phyloP scores from a whole-genome alignment of 2,797 vertebrate species.

The Craterocephalus amniculus region DNA sequence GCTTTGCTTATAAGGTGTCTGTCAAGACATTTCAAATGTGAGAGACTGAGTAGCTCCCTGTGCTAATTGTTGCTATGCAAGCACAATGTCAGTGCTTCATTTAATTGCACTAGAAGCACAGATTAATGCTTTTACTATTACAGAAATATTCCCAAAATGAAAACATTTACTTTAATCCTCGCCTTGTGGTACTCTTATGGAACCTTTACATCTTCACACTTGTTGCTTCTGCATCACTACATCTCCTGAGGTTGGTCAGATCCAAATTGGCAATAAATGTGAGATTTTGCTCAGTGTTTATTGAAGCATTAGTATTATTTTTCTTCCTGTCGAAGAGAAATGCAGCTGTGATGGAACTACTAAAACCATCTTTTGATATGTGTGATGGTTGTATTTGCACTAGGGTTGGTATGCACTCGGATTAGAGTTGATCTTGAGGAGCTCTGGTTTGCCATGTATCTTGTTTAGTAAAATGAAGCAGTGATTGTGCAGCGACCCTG shows the following conservation, averaged over 20 bases:
- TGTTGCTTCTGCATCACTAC: constrained; percentile 15
- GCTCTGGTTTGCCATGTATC: neutral
- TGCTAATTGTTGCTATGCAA: constrained; percentile 16
- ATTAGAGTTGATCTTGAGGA: neutral
- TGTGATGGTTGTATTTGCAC: constrained; percentile 9
- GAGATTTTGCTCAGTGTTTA: constrained; percentile 25
- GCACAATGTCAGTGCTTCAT: constrained; percentile 22
- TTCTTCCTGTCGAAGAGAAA: constrained; percentile 6
- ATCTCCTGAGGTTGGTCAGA: neutral
- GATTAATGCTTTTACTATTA: constrained; percentile 40
- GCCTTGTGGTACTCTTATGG: constrained; percentile 9
- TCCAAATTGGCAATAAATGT: constrained; percentile 28
- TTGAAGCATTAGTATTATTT: neutral
- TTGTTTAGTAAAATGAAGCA: neutral
- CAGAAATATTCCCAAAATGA: constrained; percentile 46
- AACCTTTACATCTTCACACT: constrained; percentile 16
- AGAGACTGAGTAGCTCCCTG: neutral
- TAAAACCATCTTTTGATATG: constrained; percentile 15
- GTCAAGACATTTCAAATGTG: constrained; percentile 20
- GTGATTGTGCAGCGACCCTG: neutral
- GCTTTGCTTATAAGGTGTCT: neutral
- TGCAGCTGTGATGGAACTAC: neutral
- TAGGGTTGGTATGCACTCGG: constrained; percentile 1
- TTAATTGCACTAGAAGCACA: neutral
- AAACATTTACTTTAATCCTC: constrained; percentile 46